Percentiles rank a stretch among this genome's conserved stretches.
phyloP scores from a whole-genome alignment of 2,888 invertebrate genomes.

The Synergus umbraculus region DNA sequence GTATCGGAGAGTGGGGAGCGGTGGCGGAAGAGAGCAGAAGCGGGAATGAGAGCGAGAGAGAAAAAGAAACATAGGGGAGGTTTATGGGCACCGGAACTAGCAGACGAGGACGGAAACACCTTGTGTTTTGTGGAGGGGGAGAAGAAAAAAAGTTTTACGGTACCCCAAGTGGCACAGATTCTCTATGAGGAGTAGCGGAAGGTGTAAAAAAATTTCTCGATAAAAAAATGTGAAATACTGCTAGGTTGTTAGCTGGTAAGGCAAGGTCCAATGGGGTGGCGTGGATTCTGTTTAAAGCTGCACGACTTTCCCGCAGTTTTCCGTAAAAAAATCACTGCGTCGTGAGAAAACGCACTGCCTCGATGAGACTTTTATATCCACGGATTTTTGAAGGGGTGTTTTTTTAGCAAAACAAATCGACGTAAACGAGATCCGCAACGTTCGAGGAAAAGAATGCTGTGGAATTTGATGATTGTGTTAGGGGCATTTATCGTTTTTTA shows the following conservation, averaged over 20 bases:
- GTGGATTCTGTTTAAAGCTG: constrained; percentile 38
- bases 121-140: constrained; percentile 52
- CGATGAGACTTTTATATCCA: constrained; percentile 60
- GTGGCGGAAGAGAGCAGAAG: constrained; percentile 27
- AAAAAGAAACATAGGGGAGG: constrained; percentile 47
- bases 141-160: constrained; percentile 70
- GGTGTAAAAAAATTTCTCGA: constrained; percentile 61
- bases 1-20: constrained; percentile 23
- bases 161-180: constrained; percentile 76
- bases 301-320: constrained; percentile 58
- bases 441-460: not conserved
- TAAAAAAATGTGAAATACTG: constrained; percentile 72
- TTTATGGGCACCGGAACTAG: constrained; percentile 43
- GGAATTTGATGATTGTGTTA: not conserved
- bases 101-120: constrained; percentile 55
- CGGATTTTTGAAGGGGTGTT: constrained; percentile 49
- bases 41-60: constrained; percentile 22
- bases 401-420: constrained; percentile 37
- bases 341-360: constrained; percentile 61
- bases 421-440: constrained; percentile 26
- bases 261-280: constrained; percentile 51
- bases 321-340: constrained; percentile 52
- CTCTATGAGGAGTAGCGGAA: constrained; percentile 61
- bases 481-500: not conserved
- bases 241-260: constrained; percentile 62